Percentiles rank a stretch among this genome's conserved stretches.
These are phyloP conservation scores for Hemiscyllium ocellatum DNA, from an alignment of 2,113 vertebrate species.

Conservation along the genomic window DNA sequence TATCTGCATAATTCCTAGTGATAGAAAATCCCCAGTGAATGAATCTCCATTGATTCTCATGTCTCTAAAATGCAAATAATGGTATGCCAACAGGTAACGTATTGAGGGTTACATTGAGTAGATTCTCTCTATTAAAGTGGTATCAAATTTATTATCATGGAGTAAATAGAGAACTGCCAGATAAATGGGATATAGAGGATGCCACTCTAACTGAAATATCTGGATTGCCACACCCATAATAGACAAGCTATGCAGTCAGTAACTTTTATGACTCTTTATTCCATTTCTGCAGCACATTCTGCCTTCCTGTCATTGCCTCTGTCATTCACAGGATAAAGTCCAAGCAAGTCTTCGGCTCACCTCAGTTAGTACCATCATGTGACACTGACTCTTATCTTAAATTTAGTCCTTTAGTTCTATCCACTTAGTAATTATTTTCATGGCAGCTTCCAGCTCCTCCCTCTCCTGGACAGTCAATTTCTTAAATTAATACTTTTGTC, in stretches of 20 bases:
- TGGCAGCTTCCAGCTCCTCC: not conserved
- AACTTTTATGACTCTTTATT: not conserved
- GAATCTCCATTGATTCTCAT: not conserved
- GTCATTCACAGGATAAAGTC: not conserved
- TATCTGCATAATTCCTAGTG: not conserved
- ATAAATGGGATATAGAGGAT: not conserved
- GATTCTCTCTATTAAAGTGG: not conserved
- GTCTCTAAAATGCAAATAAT: not conserved
- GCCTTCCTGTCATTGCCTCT: not conserved
- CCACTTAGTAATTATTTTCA: not conserved
- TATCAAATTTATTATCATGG: not conserved
- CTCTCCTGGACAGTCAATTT: not conserved
- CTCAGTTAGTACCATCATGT: not conserved
- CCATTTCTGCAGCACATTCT: not conserved
- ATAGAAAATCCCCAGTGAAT: not conserved
- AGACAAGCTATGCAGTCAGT: not conserved
- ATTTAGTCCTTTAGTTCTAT: not conserved
- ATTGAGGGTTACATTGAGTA: not conserved
- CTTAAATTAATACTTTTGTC: not conserved
- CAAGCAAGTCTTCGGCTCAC: not conserved
- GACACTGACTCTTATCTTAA: not conserved
- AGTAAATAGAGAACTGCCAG: not conserved
- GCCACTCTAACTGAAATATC: not conserved
- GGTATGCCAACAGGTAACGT: not conserved
- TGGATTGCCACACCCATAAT: not conserved